phyloP scores from a whole-genome alignment of 2,113 vertebrate genomes.

The Gambusia affinis region DNA sequence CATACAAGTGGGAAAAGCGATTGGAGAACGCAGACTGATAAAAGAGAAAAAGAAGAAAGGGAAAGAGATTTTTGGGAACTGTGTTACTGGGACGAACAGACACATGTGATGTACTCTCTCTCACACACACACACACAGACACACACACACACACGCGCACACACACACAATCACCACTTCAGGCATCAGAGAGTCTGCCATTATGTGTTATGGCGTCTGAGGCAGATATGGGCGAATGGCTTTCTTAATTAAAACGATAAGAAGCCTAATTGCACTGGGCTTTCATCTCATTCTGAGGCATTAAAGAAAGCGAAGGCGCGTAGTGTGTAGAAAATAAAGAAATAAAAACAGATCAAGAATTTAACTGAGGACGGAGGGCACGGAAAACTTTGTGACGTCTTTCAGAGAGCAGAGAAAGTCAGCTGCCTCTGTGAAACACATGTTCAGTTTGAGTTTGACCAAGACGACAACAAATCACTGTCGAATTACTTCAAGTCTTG shows the following conservation, averaged over 20 bases:
- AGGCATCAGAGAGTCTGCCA: slow-evolving; percentile 75
- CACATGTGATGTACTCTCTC: slow-evolving; percentile 19
- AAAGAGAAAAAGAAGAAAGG: slow-evolving; percentile 51
- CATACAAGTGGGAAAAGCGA: slow-evolving; percentile 70
- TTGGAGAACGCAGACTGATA: slow-evolving; percentile 71
- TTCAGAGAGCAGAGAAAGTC: slow-evolving; percentile 42
- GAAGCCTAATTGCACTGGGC: slow-evolving; percentile 82
- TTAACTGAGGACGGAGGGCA: slow-evolving; percentile 59
- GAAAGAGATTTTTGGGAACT: slow-evolving; percentile 66
- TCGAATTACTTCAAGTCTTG: slow-evolving; percentile 22
- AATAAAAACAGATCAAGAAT: slow-evolving; percentile 71
- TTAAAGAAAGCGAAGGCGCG: slow-evolving; percentile 74
- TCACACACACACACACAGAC: not conserved
- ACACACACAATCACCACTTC: slow-evolving; percentile 59
- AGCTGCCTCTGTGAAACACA: slow-evolving; percentile 18
- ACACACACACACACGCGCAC: slow-evolving; percentile 5
- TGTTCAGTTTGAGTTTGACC: slow-evolving; percentile 1
- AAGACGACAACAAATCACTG: slow-evolving; percentile 22
- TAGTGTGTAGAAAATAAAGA: slow-evolving; percentile 59
- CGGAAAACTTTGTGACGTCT: slow-evolving; percentile 53
- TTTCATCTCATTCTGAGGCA: slow-evolving; percentile 76
- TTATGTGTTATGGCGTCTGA: slow-evolving; percentile 77
- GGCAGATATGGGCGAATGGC: slow-evolving; percentile 79
- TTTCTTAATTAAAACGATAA: slow-evolving; percentile 87
- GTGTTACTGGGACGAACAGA: slow-evolving; percentile 67